Evolutionary conservation across 37 sponge, comb jelly and placozoan species (phyloP), one percentile per base, ranked within the genome.

Genomic region (Petrosia ficiformis): DNA sequence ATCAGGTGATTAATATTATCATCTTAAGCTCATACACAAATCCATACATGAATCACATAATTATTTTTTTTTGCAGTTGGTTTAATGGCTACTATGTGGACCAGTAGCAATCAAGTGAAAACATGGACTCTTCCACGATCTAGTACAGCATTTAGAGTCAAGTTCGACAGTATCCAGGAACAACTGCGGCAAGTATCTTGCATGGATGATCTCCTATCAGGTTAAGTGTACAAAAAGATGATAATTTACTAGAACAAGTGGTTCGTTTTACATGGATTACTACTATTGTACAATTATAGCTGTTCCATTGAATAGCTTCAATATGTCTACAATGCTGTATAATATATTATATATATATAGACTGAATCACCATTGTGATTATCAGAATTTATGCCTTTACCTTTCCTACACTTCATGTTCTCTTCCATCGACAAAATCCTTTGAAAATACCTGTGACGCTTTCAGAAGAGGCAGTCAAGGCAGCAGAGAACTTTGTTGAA

Each of bases 401-500:
- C n/a, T 5, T 64, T n/a, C 77, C 77, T 3, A 77, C 28, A 21
- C 44, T 83, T 33, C 84, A 83, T 37, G 77, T 75, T 30, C 63
- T 83, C 42, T 83, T 75, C 63, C 29, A 83, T 52, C 4, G 75
- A 4, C 44, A 83, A 3, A 39, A 5, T 16, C 14, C 57, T 1
- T 41, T 56, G 5, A 24, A 37, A 10, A 43, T 76, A 1, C 70
- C 77, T 43, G 1, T 5, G 0, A 16, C 37, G 14, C 57, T 83
- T 2, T n/a, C 68, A 2, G 52, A 59, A 39, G 21, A 14, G 21
- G 84, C 84, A 32, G 36, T 75, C 26, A 75, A 40, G 5, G 77
- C 84, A 43, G 76, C 77, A 4, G 63, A 32, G 2, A 3, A 59
- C 57, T 83, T 83, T 75, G 77, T 83, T 16, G n/a, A n/a, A n/a